phyloP scores from a whole-genome alignment of 1,140 invertebrate genomes.

The Habropoda laboriosa region DNA sequence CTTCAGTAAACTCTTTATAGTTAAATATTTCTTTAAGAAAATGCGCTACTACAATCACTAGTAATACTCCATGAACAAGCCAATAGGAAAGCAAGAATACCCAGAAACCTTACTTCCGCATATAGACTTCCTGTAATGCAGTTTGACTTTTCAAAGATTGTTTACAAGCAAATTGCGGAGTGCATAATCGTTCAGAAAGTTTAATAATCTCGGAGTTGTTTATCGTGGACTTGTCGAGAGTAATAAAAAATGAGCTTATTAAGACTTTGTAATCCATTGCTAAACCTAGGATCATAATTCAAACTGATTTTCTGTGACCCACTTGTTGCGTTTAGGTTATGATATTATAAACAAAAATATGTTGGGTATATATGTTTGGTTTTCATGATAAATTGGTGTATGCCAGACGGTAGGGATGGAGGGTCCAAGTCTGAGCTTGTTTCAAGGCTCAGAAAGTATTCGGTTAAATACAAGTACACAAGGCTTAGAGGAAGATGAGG shows the following conservation, averaged over 20 bases:
- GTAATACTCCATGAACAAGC: constrained; percentile 37
- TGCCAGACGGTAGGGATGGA: constrained; percentile 75
- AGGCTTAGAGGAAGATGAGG: constrained; percentile 77
- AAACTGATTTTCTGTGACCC: constrained; percentile 68
- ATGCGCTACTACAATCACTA: constrained; percentile 35
- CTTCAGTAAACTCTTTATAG: not conserved
- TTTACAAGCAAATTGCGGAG: constrained; percentile 72
- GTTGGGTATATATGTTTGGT: constrained; percentile 65
- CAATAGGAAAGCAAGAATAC: constrained; percentile 56
- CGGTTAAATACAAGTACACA: constrained; percentile 71
- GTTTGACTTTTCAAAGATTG: constrained; percentile 76
- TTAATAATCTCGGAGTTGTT: constrained; percentile 16
- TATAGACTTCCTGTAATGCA: constrained; percentile 65
- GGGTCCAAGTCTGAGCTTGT: constrained; percentile 77
- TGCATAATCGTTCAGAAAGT: constrained; percentile 40
- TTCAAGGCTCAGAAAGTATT: constrained; percentile 75
- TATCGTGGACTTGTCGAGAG: constrained; percentile 11
- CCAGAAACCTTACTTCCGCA: constrained; percentile 65
- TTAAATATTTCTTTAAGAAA: constrained; percentile 36
- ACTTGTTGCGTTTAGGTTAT: constrained; percentile 80
- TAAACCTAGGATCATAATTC: constrained; percentile 35
- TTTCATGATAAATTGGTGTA: constrained; percentile 49
- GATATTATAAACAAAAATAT: constrained; percentile 80
- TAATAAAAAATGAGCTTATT: constrained; percentile 48
- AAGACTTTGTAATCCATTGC: constrained; percentile 28